Percentiles rank a stretch among this genome's conserved stretches.
These are phyloP conservation scores for Nephotettix cincticeps DNA, from an alignment of 1,140 invertebrate species.

Conservation along the genomic window DNA sequence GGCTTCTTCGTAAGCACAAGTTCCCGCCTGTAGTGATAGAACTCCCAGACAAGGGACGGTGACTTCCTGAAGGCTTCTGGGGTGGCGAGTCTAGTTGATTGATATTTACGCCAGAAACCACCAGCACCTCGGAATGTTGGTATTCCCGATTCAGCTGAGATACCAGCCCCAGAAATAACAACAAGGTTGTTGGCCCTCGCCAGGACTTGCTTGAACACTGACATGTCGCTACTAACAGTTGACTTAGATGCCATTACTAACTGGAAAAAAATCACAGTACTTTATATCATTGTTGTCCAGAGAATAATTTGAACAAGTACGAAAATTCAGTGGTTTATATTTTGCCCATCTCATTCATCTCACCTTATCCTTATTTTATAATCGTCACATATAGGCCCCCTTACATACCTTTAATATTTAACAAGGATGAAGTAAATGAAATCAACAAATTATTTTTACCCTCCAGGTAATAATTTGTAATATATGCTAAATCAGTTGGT, in stretches of 20 bases:
- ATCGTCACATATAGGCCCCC: too few relatives aligned
- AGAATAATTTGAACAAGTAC: neutral
- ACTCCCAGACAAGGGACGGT: constrained; percentile 77
- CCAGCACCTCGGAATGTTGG: constrained; percentile 78
- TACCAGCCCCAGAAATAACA: constrained; percentile 73
- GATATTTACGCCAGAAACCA: constrained; percentile 74
- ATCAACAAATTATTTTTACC: too few relatives aligned
- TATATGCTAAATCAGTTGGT: too few relatives aligned
- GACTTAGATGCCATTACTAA: neutral
- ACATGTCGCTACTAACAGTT: neutral
- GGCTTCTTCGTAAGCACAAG: constrained; percentile 62
- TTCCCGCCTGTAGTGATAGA: constrained; percentile 73
- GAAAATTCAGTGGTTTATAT: neutral
- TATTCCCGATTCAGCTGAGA: constrained; percentile 79
- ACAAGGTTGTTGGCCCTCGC: constrained; percentile 59
- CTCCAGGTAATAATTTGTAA: too few relatives aligned
- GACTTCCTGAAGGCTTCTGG: constrained; percentile 62
- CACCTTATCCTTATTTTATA: too few relatives aligned
- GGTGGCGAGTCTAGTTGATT: constrained; percentile 63
- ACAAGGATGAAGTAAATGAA: too few relatives aligned
- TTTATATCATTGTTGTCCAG: neutral
- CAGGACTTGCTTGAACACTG: constrained; percentile 20
- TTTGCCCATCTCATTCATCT: too few relatives aligned
- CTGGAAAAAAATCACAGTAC: neutral
- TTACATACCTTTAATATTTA: too few relatives aligned